These are phyloP conservation scores for Athalia rosae DNA, from an alignment of 2,888 invertebrate genomes.

Conservation along the genomic window DNA sequence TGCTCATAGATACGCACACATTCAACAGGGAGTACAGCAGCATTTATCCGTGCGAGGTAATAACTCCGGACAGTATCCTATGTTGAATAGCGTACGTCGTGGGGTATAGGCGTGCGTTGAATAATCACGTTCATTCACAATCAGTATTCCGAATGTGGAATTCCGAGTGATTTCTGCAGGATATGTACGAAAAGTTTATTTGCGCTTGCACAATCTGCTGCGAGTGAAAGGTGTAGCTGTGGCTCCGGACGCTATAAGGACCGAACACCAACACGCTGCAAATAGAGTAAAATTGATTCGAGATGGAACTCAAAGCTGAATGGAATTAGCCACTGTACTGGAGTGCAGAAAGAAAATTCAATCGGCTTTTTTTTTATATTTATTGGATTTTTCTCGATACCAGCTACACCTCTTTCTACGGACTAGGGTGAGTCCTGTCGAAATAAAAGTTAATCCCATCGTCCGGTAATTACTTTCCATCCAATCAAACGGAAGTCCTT, in stretches of 20 bases:
- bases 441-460: no score
- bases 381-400: no score
- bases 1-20: not conserved
- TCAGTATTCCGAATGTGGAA: slow-evolving; percentile 43
- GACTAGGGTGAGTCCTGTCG: no score
- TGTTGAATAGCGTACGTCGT: slow-evolving; percentile 52
- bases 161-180: slow-evolving; percentile 9
- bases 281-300: not conserved
- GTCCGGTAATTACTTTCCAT: no score
- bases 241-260: slow-evolving; percentile 2
- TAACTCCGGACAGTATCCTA: slow-evolving; percentile 53
- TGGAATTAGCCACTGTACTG: no score
- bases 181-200: slow-evolving; percentile 7
- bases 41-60: slow-evolving; percentile 54
- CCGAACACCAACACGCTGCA: not conserved
- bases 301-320: not conserved
- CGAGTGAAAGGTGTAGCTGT: not conserved
- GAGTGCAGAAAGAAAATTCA: not conserved
- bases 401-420: no score
- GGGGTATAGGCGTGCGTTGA: slow-evolving; percentile 50
- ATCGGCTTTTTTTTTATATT: no score
- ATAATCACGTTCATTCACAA: slow-evolving; percentile 49
- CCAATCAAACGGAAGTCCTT: no score
- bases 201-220: not conserved
- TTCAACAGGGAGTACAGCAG: not conserved